A percentile compares a stretch with the other conserved stretches of the same genome.
phyloP scores from a whole-genome alignment of 2,797 vertebrate genomes.

The Muscicapa striata region DNA sequence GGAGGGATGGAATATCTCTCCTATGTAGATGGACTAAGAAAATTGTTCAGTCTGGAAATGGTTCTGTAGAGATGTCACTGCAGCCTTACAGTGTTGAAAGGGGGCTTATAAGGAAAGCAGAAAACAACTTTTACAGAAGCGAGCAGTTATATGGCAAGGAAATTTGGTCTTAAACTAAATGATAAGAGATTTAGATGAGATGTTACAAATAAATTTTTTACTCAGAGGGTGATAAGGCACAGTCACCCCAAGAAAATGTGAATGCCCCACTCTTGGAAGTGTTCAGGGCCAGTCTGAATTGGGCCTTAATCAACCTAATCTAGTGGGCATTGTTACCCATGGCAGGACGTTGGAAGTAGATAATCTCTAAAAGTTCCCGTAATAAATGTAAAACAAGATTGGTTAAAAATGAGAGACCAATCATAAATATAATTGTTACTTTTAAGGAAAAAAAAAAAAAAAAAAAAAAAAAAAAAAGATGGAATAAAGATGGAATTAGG shows the following conservation, averaged over 20 bases:
- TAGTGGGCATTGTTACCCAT: too few species aligned
- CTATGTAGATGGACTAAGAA: neutral
- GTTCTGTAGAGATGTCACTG: neutral
- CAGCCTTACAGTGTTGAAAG: neutral
- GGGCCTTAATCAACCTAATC: neutral
- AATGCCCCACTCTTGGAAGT: too few species aligned
- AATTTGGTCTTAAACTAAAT: neutral
- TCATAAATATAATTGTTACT: neutral
- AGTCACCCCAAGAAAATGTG: neutral
- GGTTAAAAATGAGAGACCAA: neutral
- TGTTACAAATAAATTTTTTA: neutral
- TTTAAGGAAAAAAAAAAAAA: neutral
- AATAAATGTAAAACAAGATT: neutral
- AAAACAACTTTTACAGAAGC: neutral
- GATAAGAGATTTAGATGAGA: neutral
- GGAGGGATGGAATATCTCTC: neutral
- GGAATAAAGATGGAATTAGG: too few species aligned
- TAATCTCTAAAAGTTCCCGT: neutral
- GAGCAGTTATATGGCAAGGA: neutral
- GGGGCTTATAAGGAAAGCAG: too few species aligned
- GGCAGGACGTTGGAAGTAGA: neutral
- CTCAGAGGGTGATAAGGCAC: neutral
- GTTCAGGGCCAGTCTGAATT: neutral
- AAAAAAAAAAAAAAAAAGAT: too few species aligned
- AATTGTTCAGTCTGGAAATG: neutral